Evolutionary conservation across 2,888 invertebrate genomes (phyloP).

Genomic region (Nasonovia ribisnigri): DNA sequence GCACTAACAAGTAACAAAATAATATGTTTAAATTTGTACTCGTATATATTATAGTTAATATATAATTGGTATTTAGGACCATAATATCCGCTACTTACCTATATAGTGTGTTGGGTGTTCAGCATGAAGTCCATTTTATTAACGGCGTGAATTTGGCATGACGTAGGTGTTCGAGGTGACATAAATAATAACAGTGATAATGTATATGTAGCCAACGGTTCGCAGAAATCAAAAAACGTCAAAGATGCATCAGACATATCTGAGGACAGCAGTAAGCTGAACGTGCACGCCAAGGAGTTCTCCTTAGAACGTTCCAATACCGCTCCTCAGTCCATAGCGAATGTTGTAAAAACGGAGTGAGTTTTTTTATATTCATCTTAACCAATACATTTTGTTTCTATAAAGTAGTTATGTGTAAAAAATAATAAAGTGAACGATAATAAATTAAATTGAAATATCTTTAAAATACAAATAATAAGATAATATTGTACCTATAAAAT

Average conservation of each 20-base stretch:
- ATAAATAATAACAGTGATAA: slow-evolving; percentile 65
- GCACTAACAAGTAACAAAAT: background rate
- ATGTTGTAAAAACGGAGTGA: slow-evolving; percentile 39
- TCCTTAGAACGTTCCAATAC: slow-evolving; percentile 75
- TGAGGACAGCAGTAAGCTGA: slow-evolving; percentile 75
- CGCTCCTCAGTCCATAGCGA: slow-evolving; percentile 43
- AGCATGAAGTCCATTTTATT: slow-evolving; percentile 32
- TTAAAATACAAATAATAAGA: background rate
- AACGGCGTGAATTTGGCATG: slow-evolving; percentile 42
- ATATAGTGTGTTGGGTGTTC: slow-evolving; percentile 24
- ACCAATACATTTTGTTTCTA: background rate
- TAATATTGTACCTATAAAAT: too few relatives aligned
- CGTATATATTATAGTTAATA: background rate
- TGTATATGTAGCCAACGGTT: slow-evolving; percentile 64
- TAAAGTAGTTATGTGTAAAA: background rate
- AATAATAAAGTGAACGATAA: background rate
- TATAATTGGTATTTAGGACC: background rate
- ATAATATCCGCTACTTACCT: background rate
- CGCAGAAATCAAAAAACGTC: slow-evolving; percentile 45
- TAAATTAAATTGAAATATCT: background rate
- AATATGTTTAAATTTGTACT: background rate
- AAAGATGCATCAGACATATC: slow-evolving; percentile 66
- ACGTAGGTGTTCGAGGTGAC: slow-evolving; percentile 60
- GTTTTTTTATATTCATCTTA: background rate
- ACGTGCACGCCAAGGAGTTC: slow-evolving; percentile 92